A percentile compares a stretch with the other conserved stretches of the same genome.
Conservation (phyloP, 2,797 vertebrate genomes). For the Fistularia commersonii region DNA sequence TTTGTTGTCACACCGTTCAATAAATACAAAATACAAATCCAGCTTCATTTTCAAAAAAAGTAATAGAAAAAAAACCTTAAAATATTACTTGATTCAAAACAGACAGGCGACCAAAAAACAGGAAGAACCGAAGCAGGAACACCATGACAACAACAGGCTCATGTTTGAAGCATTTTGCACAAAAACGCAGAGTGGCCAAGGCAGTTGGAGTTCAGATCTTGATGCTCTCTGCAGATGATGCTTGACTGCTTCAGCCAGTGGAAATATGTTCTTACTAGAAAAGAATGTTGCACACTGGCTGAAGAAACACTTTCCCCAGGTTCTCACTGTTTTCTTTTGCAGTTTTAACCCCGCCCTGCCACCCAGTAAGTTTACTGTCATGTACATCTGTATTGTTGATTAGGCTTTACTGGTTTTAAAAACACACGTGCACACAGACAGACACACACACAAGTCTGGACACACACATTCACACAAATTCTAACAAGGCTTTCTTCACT, state of each 20-base stretch:
- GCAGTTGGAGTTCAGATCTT: not conserved
- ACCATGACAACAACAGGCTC: slow-evolving; percentile 21
- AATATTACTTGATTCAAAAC: slow-evolving; percentile 53
- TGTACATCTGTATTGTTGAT: slow-evolving; percentile 24
- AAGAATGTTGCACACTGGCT: slow-evolving; percentile 8
- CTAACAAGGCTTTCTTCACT: slow-evolving; percentile 10
- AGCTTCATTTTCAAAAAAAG: slow-evolving; percentile 64
- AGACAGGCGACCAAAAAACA: slow-evolving; percentile 26
- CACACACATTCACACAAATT: slow-evolving; percentile 12
- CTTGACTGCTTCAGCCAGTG: not conserved
- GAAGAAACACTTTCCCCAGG: not conserved
- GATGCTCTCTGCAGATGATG: not conserved
- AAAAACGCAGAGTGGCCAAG: not conserved
- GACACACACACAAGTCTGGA: slow-evolving; percentile 17
- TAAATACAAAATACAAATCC: slow-evolving; percentile 81
- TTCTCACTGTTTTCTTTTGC: slow-evolving; percentile 12
- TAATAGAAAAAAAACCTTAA: slow-evolving; percentile 31
- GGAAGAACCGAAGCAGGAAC: slow-evolving; percentile 13
- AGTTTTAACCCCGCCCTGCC: slow-evolving; percentile 4
- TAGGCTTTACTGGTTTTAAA: too few species aligned
- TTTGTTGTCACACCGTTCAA: slow-evolving; percentile 69
- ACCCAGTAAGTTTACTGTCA: slow-evolving; percentile 15
- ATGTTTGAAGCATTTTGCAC: not conserved
- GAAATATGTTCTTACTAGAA: slow-evolving; percentile 8
- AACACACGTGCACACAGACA: not conserved